A percentile compares a stretch with the other conserved stretches of the same genome.
Conservation (phyloP, 2,113 vertebrate genomes). For the Dasyurus viverrinus region DNA sequence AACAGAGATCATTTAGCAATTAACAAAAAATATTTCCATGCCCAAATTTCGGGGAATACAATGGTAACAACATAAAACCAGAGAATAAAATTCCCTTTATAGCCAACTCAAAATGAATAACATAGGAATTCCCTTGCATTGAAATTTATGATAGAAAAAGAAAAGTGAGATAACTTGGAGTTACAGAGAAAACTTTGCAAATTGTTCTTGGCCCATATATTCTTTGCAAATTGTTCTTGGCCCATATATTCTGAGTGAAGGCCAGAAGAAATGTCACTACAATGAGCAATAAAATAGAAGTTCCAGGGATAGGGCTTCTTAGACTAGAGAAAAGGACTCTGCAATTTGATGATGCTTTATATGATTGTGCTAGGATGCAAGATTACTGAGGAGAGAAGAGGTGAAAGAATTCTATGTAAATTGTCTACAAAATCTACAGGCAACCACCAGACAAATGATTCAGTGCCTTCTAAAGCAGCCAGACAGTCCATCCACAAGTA, state of each 20-base stretch:
- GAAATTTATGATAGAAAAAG: background rate
- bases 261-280: background rate
- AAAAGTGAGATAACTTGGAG: background rate
- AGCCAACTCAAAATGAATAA: background rate
- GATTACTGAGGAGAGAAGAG: background rate
- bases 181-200: background rate
- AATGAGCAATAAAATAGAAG: background rate
- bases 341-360: background rate
- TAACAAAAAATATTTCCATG: slow-evolving; percentile 32
- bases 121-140: background rate
- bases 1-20: background rate
- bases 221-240: slow-evolving; percentile 11
- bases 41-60: slow-evolving; percentile 3
- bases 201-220: background rate
- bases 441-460: background rate
- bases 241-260: background rate
- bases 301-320: background rate
- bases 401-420: slow-evolving; percentile 12
- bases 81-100: background rate
- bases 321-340: slow-evolving; percentile 33
- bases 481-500: background rate
- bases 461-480: background rate
- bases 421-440: slow-evolving; percentile 1
- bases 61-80: background rate
- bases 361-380: slow-evolving; percentile 4